Conservation (phyloP, 2,113 vertebrate genomes). For the Rhodinocichla rosea region DNA sequence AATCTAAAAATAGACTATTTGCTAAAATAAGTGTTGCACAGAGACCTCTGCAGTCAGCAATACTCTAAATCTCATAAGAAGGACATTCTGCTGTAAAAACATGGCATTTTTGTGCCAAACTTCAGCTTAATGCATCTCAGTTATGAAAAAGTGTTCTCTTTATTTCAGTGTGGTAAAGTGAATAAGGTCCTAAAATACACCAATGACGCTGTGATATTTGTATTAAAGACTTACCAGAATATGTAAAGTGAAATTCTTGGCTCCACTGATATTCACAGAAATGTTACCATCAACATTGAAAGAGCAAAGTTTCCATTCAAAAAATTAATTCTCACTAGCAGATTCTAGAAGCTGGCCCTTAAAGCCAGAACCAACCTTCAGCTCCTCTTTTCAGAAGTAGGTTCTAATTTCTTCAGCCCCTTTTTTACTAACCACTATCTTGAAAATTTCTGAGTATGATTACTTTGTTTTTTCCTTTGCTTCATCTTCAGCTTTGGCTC, state of each 20-base stretch:
- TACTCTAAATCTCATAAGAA: not conserved
- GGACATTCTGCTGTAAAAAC: not conserved
- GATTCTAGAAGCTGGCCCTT: not conserved
- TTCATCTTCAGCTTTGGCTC: not conserved
- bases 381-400: not conserved
- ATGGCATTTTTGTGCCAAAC: not conserved
- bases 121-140: not conserved
- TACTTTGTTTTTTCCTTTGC: not conserved
- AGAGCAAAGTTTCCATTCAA: not conserved
- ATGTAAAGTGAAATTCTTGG: not conserved
- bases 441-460: not conserved
- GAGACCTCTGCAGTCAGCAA: constrained; percentile 8
- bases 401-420: not conserved
- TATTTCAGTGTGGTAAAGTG: not conserved
- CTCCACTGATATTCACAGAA: not conserved
- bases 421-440: not conserved
- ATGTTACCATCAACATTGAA: not conserved
- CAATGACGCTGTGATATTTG: not conserved
- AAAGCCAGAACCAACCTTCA: not conserved
- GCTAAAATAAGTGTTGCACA: constrained; percentile 28
- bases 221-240: not conserved
- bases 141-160: not conserved
- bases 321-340: not conserved
- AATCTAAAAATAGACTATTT: constrained; percentile 44
- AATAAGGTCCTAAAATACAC: not conserved